Base-by-base conservation (phyloP, 2,113 vertebrate genomes). In the Grammomys surdaster region DNA sequence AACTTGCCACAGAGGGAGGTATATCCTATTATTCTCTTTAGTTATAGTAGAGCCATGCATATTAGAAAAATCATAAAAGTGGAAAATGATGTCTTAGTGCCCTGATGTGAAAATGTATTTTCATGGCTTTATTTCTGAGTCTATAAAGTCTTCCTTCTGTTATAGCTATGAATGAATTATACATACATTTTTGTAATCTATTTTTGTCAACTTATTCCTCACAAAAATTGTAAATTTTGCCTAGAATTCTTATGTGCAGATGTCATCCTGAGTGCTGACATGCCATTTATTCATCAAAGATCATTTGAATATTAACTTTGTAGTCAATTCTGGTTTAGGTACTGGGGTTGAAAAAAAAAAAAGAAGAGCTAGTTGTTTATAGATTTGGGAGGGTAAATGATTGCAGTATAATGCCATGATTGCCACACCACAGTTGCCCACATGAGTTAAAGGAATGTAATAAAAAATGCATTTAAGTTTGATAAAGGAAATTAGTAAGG, bases 81-180 rank as follows among this genome's bases (percentile, higher is more conserved):
- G 31, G 26, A 80, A 90, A 96, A 88, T 56, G 65, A 88, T 56
- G 65, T 95, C 84, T 93, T 88, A 93, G 67, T 94, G 67, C 16
- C 31, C 16, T 90, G 63, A 77, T 3, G 84, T 48, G 51, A 90
- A 60, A 69, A 72, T 60, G 33, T 33, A 58, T 48, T 60, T 89
- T 86, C 24, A 77, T 94, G 40, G 11, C 69, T 86, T 90, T 94
- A 92, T 17, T 75, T 96, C 40, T 60, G 75, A 77, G 13, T 80
- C 10, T 60, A 28, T 90, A 89, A 88, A 95, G 67, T 7, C 12
- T 33, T 28, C 24, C 14, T 72, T 97, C 73, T 78, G 88, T 92
- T 76, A 80, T 17, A 87, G 70, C 70, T 82, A 5, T 81, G 46
- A 60, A 81, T 70, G 70, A 82, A 88, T 58, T 60, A 13, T 31